phyloP scores from a whole-genome alignment of 2,888 invertebrate species.

The Oscheius onirici region DNA sequence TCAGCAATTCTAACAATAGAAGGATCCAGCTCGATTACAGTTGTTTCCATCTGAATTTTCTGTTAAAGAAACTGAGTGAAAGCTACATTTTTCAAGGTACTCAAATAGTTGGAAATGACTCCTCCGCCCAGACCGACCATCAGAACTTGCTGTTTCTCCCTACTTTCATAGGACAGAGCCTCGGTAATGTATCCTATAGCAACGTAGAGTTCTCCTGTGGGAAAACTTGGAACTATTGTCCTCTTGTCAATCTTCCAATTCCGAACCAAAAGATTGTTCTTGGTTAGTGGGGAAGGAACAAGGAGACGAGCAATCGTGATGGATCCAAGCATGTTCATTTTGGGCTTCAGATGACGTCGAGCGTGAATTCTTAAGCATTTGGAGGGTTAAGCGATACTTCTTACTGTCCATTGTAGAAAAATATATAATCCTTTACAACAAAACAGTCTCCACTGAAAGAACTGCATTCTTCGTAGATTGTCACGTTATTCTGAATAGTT shows the following conservation, averaged over 20 bases:
- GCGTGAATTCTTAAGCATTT: background rate
- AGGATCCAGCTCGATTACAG: background rate
- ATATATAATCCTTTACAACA: background rate
- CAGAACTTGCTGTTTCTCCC: background rate
- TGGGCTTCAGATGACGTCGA: background rate
- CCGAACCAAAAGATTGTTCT: background rate
- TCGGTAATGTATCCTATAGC: background rate
- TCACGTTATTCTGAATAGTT: conserved; percentile 3
- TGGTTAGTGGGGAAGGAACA: background rate
- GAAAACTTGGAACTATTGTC: background rate
- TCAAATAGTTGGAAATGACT: conserved; percentile 3
- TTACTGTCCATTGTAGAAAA: background rate
- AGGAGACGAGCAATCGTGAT: background rate
- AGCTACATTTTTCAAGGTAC: background rate
- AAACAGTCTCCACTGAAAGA: conserved; percentile 7
- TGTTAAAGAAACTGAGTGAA: background rate
- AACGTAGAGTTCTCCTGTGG: background rate
- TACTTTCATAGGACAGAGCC: background rate
- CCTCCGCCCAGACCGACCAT: conserved; percentile 2
- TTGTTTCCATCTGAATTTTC: background rate
- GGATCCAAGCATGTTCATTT: conserved; percentile 1
- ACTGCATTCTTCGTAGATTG: conserved; percentile 4
- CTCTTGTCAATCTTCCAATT: background rate
- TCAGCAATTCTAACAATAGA: background rate
- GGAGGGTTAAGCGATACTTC: background rate